Conservation (phyloP, 2,797 vertebrate species). For the Remorina albescens region DNA sequence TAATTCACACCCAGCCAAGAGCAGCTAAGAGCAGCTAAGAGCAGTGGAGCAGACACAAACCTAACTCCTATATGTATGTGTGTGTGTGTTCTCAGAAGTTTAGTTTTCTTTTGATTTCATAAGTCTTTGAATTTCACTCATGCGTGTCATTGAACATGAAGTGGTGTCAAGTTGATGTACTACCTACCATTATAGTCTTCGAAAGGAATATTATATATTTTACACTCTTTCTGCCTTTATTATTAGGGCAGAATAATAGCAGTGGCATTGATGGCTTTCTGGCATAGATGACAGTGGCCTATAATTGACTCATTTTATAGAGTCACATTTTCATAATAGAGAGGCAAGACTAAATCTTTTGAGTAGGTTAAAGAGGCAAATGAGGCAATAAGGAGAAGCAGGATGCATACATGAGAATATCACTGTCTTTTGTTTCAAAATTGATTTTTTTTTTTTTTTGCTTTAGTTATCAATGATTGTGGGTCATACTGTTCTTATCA, state of each 20-base stretch:
- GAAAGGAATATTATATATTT: slow-evolving; percentile 12
- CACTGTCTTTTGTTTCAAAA: not conserved
- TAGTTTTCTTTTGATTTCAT: slow-evolving; percentile 2
- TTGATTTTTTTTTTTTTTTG: not conserved
- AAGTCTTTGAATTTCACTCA: slow-evolving; percentile 11
- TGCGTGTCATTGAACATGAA: slow-evolving; percentile 8
- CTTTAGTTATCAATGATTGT: not conserved
- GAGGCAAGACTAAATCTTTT: not conserved
- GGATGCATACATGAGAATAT: not conserved
- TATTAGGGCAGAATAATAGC: slow-evolving; percentile 10
- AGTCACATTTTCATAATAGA: slow-evolving; percentile 28
- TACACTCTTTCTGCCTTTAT: slow-evolving; percentile 20
- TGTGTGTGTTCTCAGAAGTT: not conserved
- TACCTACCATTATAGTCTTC: slow-evolving; percentile 14
- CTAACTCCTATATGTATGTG: not conserved
- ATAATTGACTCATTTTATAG: slow-evolving; percentile 4
- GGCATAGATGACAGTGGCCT: slow-evolving; percentile 1
- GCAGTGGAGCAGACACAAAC: slow-evolving; percentile 1
- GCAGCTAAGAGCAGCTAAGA: too few species aligned
- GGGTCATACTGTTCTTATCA: not conserved
- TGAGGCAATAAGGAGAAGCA: not conserved
- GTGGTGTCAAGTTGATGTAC: not conserved
- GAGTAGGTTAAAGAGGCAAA: not conserved
- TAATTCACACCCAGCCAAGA: slow-evolving; percentile 34
- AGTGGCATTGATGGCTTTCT: slow-evolving; percentile 30